Conservation (phyloP, 2,113 vertebrate species). For the Ceyx cyanopectus region DNA sequence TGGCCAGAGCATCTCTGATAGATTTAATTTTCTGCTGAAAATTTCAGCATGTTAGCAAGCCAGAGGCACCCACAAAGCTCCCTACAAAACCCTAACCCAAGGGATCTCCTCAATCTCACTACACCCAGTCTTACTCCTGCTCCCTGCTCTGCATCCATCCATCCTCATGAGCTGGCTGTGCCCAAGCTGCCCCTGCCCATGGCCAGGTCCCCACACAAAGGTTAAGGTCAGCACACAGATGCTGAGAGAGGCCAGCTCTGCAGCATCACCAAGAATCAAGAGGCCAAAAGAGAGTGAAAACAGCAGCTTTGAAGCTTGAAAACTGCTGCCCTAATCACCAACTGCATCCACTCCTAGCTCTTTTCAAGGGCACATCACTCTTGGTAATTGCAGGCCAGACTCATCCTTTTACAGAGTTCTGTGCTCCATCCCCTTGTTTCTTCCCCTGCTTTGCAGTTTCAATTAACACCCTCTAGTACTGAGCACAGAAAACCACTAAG, state of each 20-base stretch:
- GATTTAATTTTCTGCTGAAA: background rate
- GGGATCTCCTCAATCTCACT: background rate
- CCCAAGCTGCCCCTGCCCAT: background rate
- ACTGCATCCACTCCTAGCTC: background rate
- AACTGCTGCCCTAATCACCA: background rate
- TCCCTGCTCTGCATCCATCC: background rate
- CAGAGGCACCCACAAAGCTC: background rate
- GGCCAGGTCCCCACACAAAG: fast-evolving
- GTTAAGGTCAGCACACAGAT: background rate
- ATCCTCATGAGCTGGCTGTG: fast-evolving
- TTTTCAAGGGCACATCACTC: background rate
- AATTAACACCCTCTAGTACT: background rate
- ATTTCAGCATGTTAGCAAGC: background rate
- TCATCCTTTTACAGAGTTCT: background rate
- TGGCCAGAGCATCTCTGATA: background rate
- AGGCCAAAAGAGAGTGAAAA: background rate
- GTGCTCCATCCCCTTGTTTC: fast-evolving
- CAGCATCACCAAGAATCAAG: background rate
- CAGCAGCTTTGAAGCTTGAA: background rate
- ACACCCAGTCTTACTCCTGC: background rate
- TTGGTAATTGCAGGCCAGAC: background rate
- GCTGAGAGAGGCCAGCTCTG: background rate
- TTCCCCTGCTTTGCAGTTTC: background rate
- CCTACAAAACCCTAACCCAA: fast-evolving
- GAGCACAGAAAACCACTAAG: background rate